Evolutionary conservation across 2,113 vertebrate genomes (phyloP).

Genomic region (Circaetus cinerascens): DNA sequence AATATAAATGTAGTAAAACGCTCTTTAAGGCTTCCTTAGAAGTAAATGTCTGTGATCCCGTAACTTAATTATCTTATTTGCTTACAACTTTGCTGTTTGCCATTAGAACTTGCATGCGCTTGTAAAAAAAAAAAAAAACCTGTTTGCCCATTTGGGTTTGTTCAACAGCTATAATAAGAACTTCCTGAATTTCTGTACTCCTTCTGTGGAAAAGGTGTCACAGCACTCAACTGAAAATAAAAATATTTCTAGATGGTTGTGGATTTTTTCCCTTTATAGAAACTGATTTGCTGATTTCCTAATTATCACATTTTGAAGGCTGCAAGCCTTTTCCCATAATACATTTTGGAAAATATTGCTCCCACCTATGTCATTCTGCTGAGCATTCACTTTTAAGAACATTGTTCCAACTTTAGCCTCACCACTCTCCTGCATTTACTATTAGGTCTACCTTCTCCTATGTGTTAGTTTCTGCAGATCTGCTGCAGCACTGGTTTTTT

Average conservation of each 20-base stretch:
- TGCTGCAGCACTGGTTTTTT: not conserved
- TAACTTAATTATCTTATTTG: not conserved
- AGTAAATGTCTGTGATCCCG: not conserved
- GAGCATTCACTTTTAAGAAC: not conserved
- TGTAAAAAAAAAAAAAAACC: not conserved
- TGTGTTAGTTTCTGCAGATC: not conserved
- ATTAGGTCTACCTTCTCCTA: not conserved
- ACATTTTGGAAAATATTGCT: not conserved
- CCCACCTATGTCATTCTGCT: not conserved
- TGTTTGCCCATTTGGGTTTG: not conserved
- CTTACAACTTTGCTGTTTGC: not conserved
- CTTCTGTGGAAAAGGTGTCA: conserved; percentile 33
- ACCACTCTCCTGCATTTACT: not conserved
- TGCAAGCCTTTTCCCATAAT: not conserved
- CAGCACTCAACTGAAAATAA: not conserved
- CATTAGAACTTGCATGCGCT: not conserved
- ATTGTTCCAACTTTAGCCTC: not conserved
- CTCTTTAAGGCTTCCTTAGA: not conserved
- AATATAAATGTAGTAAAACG: not conserved
- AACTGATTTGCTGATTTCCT: not conserved
- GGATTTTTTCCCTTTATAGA: not conserved
- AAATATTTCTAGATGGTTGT: not conserved
- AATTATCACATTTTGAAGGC: not conserved
- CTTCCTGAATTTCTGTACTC: not conserved
- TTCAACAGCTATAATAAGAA: conserved; percentile 8